phyloP scores from a whole-genome alignment of 1,140 invertebrate species.

The Zaprionus davidi region DNA sequence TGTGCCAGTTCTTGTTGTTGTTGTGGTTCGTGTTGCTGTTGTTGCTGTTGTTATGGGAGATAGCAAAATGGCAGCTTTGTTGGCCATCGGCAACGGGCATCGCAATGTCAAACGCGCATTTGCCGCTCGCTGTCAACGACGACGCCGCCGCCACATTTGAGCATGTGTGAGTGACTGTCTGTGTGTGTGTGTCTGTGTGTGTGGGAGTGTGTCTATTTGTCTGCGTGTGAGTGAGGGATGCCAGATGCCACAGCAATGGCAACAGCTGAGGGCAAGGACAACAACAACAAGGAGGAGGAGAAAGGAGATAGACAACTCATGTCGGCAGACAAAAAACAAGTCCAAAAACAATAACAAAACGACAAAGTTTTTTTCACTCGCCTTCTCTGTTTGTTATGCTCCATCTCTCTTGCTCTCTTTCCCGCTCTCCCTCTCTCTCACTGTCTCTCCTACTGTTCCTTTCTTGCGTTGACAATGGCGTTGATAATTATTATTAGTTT shows the following conservation, averaged over 20 bases:
- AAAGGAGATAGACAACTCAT: slow-evolving; percentile 12
- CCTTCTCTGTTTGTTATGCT: slow-evolving; percentile 34
- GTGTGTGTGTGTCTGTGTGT: slow-evolving; percentile 16
- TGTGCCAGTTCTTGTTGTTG: slow-evolving; percentile 23
- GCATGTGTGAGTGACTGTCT: slow-evolving; percentile 10
- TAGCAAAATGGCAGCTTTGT: slow-evolving; percentile 62
- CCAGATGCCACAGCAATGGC: slow-evolving; percentile 35
- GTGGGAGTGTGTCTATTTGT: slow-evolving; percentile 17
- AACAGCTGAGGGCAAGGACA: slow-evolving; percentile 30
- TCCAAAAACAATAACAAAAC: slow-evolving; percentile 47
- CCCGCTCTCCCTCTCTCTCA: not conserved
- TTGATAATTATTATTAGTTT: slow-evolving; percentile 82
- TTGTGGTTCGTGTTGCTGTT: slow-evolving; percentile 15
- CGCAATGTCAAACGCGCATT: slow-evolving; percentile 62
- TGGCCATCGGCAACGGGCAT: slow-evolving; percentile 48
- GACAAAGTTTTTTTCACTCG: slow-evolving; percentile 41
- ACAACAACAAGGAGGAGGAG: slow-evolving; percentile 8
- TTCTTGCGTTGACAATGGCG: slow-evolving; percentile 71
- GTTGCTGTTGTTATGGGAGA: slow-evolving; percentile 37
- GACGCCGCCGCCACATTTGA: not conserved
- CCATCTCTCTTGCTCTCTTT: not conserved
- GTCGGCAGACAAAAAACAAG: slow-evolving; percentile 33
- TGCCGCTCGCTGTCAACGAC: slow-evolving; percentile 43
- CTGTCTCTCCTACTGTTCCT: slow-evolving; percentile 4
- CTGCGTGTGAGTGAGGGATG: slow-evolving; percentile 23